Evolutionary conservation across 2,797 vertebrate species (phyloP).

Genomic region (Sebastiscus albofasciatus): DNA sequence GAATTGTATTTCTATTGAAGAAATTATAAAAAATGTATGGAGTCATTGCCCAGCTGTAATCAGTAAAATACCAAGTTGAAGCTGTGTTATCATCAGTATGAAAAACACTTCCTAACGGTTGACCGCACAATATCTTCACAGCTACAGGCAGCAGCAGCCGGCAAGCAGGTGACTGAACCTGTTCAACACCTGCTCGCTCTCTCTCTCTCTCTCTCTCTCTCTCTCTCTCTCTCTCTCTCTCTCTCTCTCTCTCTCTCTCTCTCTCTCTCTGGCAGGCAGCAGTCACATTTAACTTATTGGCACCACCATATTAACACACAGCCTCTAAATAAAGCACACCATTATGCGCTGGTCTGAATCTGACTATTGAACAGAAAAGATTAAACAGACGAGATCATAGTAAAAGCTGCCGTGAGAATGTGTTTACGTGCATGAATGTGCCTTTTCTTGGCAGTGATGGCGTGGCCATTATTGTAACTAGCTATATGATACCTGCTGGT

Average conservation of each 20-base stretch:
- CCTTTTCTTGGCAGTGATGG: not conserved
- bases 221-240: not conserved
- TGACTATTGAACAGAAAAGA: not conserved
- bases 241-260: not conserved
- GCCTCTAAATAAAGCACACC: slow-evolving; percentile 12
- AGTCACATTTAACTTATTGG: not conserved
- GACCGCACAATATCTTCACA: not conserved
- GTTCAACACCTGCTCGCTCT: slow-evolving; percentile 26
- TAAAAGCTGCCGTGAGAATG: slow-evolving; percentile 5
- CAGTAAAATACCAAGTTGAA: not conserved
- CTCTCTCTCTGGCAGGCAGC: not conserved
- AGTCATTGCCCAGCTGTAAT: not conserved
- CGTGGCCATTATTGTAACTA: slow-evolving; percentile 7
- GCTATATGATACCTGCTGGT: not conserved
- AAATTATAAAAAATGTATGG: not conserved
- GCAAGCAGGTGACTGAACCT: slow-evolving; percentile 32
- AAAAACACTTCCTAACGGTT: not conserved
- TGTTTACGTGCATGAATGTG: not conserved
- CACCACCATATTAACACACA: not conserved
- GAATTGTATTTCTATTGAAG: not conserved
- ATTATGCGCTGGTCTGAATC: slow-evolving; percentile 4
- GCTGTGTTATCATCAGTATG: slow-evolving; percentile 5
- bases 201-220: not conserved
- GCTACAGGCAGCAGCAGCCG: slow-evolving; percentile 11
- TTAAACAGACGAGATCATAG: not conserved